Conservation (phyloP, 2,797 vertebrate species). For the Myripristis jacobus region DNA sequence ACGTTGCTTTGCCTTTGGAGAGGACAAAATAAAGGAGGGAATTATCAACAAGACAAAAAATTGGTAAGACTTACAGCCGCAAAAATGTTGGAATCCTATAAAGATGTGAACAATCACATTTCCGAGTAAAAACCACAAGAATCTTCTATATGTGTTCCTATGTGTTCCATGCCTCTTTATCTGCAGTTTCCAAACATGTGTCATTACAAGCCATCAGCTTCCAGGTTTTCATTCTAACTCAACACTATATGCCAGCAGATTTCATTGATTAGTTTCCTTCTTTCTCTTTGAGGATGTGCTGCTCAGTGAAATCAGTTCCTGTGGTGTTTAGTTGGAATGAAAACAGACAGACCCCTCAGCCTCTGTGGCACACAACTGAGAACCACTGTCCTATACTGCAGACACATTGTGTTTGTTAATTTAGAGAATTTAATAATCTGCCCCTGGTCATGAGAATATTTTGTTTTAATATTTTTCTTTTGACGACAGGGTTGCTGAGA, state of each 20-base stretch:
- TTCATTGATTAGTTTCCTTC: not conserved
- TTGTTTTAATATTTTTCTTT: no score
- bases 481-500: not conserved
- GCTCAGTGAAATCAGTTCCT: not conserved
- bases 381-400: not conserved
- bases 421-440: not conserved
- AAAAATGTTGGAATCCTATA: no score
- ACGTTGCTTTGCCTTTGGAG: conserved; percentile 85
- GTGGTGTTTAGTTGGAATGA: not conserved
- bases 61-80: not conserved
- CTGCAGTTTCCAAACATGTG: no score
- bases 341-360: not conserved
- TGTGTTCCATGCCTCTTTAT: no score
- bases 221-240: no score
- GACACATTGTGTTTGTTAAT: not conserved
- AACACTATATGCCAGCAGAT: not conserved
- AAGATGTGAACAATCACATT: no score
- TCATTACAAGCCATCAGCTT: no score
- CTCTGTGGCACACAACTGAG: not conserved
- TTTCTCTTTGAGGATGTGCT: not conserved
- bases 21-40: not conserved
- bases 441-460: no score
- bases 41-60: not conserved
- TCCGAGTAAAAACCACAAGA: no score
- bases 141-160: no score